phyloP scores from a whole-genome alignment of 2,797 vertebrate genomes.

The Cyclopterus lumpus region DNA sequence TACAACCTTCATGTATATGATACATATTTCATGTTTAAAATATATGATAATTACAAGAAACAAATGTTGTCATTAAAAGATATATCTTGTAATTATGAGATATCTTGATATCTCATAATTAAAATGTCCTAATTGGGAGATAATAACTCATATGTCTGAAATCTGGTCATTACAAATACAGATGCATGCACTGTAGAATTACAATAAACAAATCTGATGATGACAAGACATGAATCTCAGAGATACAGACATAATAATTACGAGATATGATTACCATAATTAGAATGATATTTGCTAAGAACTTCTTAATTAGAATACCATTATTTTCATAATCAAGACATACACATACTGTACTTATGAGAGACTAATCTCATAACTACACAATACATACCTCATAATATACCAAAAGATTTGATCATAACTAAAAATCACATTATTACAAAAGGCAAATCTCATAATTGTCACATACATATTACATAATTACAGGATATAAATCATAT shows the following conservation, averaged over 20 bases:
- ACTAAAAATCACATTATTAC: neutral
- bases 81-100: no score
- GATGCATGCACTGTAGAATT: neutral
- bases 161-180: neutral
- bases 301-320: neutral
- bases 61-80: no score
- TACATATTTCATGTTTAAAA: no score
- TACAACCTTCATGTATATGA: no score
- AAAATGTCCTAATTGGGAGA: no score
- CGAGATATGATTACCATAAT: neutral
- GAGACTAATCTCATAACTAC: neutral
- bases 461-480: neutral
- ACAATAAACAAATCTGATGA: neutral
- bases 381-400: neutral
- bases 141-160: neutral
- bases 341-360: neutral
- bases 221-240: neutral
- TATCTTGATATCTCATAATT: no score
- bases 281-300: neutral
- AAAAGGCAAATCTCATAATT: neutral
- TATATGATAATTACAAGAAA: no score
- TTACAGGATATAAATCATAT: neutral
- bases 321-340: neutral
- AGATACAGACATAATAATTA: neutral
- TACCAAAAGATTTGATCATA: neutral